phyloP scores from a whole-genome alignment of 2,888 invertebrate species.

The Cerastis rubricosa region DNA sequence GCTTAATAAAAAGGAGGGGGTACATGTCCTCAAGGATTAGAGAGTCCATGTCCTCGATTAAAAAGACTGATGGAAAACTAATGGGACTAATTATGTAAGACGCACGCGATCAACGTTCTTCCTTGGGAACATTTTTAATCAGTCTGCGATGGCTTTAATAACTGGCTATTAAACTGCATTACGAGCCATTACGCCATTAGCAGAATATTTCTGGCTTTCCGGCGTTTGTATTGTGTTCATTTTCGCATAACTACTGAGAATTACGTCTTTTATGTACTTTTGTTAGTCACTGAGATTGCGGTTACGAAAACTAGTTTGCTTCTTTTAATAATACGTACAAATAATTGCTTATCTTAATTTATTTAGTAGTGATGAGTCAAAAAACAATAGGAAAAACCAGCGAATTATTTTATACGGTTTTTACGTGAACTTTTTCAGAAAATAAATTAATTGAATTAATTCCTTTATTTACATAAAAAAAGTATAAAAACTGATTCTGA shows the following conservation, averaged over 20 bases:
- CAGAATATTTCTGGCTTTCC: slow-evolving; percentile 53
- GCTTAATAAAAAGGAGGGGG: not conserved
- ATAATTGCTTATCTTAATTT: slow-evolving; percentile 25
- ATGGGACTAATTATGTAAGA: slow-evolving; percentile 71
- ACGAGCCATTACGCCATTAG: slow-evolving; percentile 40
- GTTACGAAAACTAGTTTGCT: slow-evolving; percentile 30
- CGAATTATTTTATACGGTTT: not conserved
- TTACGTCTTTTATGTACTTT: slow-evolving; percentile 43
- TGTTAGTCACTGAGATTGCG: slow-evolving; percentile 42
- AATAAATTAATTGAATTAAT: not conserved
- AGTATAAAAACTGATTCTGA: not conserved
- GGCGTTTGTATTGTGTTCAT: slow-evolving; percentile 50
- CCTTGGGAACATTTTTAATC: slow-evolving; percentile 50
- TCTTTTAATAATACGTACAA: slow-evolving; percentile 13
- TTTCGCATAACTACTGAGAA: slow-evolving; percentile 51
- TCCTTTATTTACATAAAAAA: not conserved
- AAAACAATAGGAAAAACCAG: slow-evolving; percentile 12
- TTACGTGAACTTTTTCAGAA: slow-evolving; percentile 1
- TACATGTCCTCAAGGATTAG: slow-evolving; percentile 42
- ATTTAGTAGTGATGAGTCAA: slow-evolving; percentile 18
- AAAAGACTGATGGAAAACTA: slow-evolving; percentile 76
- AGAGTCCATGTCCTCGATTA: slow-evolving; percentile 64
- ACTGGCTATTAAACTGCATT: slow-evolving; percentile 48
- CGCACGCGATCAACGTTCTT: slow-evolving; percentile 47
- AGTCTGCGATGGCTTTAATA: slow-evolving; percentile 44